Conservation (phyloP, 2,888 invertebrate genomes). For the Homarus gammarus region DNA sequence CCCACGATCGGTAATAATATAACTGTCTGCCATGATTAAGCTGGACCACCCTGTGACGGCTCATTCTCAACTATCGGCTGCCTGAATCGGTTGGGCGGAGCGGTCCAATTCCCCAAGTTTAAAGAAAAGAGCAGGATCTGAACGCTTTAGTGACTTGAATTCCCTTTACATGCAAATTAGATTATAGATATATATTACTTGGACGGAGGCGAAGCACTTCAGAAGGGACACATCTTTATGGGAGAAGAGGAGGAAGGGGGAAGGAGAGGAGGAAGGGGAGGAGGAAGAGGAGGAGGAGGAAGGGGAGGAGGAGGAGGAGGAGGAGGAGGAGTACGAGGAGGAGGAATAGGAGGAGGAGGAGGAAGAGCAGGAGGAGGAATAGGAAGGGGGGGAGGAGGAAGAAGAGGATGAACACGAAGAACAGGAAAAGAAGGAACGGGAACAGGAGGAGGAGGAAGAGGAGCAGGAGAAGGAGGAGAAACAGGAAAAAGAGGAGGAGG, state of each 20-base stretch:
- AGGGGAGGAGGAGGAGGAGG: not conserved
- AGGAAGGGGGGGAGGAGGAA: not conserved
- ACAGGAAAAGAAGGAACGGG: not conserved
- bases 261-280: not conserved
- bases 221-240: not conserved
- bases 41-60: not conserved
- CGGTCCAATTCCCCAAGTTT: conserved; percentile 64
- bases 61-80: conserved; percentile 31
- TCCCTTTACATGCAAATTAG: conserved; percentile 64
- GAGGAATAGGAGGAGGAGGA: not conserved
- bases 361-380: not conserved
- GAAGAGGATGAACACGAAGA: not conserved
- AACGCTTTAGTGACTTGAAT: conserved; percentile 65
- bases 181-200: conserved; percentile 58
- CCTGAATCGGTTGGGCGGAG: conserved; percentile 37
- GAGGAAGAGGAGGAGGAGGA: not conserved
- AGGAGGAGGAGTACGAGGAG: not conserved
- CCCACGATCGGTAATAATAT: no score
- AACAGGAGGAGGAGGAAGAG: not conserved
- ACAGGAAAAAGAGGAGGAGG: no score
- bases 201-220: not conserved
- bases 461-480: no score
- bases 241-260: not conserved
- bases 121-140: conserved; percentile 58
- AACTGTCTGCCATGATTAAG: not conserved